Percentiles rank a stretch among this genome's conserved stretches.
phyloP scores from a whole-genome alignment of 2,888 invertebrate species.

The Drosophila greeni region DNA sequence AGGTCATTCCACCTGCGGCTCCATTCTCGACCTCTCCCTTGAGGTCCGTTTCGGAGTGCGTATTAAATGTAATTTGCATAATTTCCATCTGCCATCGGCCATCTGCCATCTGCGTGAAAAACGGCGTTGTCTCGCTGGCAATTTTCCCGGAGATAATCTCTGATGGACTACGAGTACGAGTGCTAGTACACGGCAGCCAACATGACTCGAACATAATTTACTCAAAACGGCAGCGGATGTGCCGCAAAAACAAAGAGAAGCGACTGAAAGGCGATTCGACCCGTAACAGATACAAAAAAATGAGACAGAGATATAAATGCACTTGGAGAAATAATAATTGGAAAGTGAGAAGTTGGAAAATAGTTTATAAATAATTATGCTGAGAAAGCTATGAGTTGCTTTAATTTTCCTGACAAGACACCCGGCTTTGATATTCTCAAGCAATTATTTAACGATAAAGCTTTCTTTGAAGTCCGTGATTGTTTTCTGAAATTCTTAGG shows the following conservation, averaged over 20 bases:
- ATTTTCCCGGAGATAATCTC: constrained; percentile 47
- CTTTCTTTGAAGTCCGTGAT: not conserved
- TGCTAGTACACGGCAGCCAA: constrained; percentile 38
- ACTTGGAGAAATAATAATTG: constrained; percentile 19
- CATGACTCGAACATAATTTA: constrained; percentile 74
- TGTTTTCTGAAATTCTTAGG: not conserved
- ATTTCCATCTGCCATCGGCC: constrained; percentile 49
- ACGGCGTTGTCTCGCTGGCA: constrained; percentile 31
- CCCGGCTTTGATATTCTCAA: not conserved
- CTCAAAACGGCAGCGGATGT: constrained; percentile 64
- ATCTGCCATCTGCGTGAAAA: constrained; percentile 39
- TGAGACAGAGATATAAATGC: constrained; percentile 17
- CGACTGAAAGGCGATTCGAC: constrained; percentile 16
- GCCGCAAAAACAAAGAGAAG: constrained; percentile 36
- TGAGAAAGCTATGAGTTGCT: not conserved
- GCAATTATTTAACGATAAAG: not conserved
- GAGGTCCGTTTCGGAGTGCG: constrained; percentile 40
- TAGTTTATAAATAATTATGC: not conserved
- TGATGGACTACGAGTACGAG: constrained; percentile 19
- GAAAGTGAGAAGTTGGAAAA: not conserved
- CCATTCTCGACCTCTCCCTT: constrained; percentile 20
- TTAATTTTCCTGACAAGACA: not conserved
- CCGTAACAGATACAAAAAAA: constrained; percentile 31
- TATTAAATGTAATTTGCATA: constrained; percentile 70
- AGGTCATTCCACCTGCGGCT: constrained; percentile 62